phyloP scores from a whole-genome alignment of 2,113 vertebrate species.

The Labeo catla region DNA sequence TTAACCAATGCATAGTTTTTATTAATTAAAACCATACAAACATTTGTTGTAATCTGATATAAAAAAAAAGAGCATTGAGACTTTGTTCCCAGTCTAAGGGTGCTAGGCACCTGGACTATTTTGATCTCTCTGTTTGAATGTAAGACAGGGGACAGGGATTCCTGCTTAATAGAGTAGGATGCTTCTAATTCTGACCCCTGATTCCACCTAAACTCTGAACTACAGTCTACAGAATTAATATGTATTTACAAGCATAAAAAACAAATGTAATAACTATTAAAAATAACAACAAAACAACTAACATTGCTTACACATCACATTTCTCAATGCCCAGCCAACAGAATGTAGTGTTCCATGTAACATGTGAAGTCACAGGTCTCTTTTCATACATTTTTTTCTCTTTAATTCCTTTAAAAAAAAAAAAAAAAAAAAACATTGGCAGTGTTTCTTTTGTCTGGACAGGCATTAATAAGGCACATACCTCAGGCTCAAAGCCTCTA shows the following conservation, averaged over 20 bases:
- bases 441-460: conserved; percentile 77
- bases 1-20: not conserved
- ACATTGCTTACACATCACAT: conserved; percentile 63
- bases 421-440: conserved; percentile 66
- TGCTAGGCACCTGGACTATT: conserved; percentile 73
- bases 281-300: conserved; percentile 59
- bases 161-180: conserved; percentile 74
- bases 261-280: conserved; percentile 69
- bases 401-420: conserved; percentile 71
- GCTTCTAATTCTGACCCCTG: conserved; percentile 76
- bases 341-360: conserved; percentile 63
- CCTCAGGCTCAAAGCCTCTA: conserved; percentile 73
- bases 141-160: conserved; percentile 74
- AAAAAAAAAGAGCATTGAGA: conserved; percentile 92
- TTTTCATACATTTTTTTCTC: conserved; percentile 62
- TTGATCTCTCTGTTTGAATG: conserved; percentile 75
- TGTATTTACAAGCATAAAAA: conserved; percentile 87
- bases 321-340: conserved; percentile 33
- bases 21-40: conserved; percentile 99
- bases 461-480: conserved; percentile 95
- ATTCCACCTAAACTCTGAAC: conserved; percentile 75
- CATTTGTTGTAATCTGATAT: conserved; percentile 89
- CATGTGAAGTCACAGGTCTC: conserved; percentile 76
- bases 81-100: conserved; percentile 84
- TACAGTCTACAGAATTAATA: conserved; percentile 86